Percentiles rank a stretch among this genome's conserved stretches.
Conservation (phyloP, 2,888 invertebrate species). For the Phalangium opilio region DNA sequence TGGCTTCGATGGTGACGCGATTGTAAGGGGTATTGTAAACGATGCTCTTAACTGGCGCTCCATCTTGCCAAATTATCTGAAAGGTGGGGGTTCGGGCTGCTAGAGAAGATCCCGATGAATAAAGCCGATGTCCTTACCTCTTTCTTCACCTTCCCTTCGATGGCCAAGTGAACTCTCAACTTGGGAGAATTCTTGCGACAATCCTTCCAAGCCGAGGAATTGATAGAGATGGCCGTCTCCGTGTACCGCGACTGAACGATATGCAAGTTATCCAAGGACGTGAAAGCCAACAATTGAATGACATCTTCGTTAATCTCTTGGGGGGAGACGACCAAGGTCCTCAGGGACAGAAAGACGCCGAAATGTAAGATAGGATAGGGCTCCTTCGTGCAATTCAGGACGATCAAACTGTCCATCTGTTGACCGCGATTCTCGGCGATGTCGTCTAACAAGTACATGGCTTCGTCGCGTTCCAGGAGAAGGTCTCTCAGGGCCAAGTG, state of each 20-base stretch:
- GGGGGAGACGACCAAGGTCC: constrained; percentile 38
- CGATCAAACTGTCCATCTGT: constrained; percentile 43
- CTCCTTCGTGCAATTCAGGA: constrained; percentile 57
- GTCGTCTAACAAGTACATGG: constrained; percentile 53
- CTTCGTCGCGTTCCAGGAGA: constrained; percentile 51
- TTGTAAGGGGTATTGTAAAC: constrained; percentile 47
- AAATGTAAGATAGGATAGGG: constrained; percentile 54
- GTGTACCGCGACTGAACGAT: constrained; percentile 49
- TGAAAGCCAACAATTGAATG: constrained; percentile 18
- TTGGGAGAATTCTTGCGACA: constrained; percentile 42
- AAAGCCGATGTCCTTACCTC: constrained; percentile 25
- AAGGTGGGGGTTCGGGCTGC: neutral
- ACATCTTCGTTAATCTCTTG: constrained; percentile 23
- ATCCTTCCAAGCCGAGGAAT: constrained; percentile 36
- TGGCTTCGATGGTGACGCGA: constrained; percentile 38
- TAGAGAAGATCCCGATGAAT: neutral
- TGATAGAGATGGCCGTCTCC: constrained; percentile 24
- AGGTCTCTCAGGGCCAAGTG: constrained; percentile 54
- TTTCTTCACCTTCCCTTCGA: constrained; percentile 41
- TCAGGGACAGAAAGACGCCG: constrained; percentile 56
- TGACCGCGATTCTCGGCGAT: constrained; percentile 44
- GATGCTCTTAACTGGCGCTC: constrained; percentile 50
- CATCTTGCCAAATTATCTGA: constrained; percentile 47
- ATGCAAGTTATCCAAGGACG: constrained; percentile 46
- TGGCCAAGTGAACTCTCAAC: constrained; percentile 50